Base-by-base conservation (phyloP, 2,888 invertebrate genomes). In the Chromoteleia sp. region DNA sequence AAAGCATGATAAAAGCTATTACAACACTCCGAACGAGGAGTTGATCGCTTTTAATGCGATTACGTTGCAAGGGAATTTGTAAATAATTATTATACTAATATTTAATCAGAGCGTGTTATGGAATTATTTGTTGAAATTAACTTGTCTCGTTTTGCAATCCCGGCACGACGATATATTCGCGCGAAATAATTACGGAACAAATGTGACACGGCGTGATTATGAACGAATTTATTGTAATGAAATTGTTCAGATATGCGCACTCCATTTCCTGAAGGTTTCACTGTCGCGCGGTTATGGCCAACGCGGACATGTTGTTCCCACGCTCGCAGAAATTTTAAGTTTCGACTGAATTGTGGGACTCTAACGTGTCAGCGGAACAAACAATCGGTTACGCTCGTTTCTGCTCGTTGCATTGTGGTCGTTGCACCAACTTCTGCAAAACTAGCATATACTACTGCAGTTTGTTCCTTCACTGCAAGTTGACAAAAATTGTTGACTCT, bases 351-450 rank as follows among this genome's bases (percentile, higher is more conserved):
- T 50, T 63, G 73, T 56, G 33, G 61, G 36, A 10, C 36, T 73
- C 10, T 21, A 43, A 17, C 58, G 59, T 59, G 75, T 67, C 75
- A 58, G 50, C 75, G 30, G 12, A 19, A 59, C 52, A 58, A 59
- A 50, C 67, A 58, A 10, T 50, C 29, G 50, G 48, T 67, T 58
- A 56, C 19, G 58, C 50, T 48, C 41, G 39, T 29, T 65, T 65
- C 29, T 50, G 25, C 36, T 29, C 48, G 30, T n/a, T 21, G 21
- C 12, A 58, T 56, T 19, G 56, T 43, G 33, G 30, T 33, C 21
- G 58, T 58, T 58, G 48, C 45, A 30, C 65, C 33, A 74, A 74
- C 56, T 74, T 65, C 5, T 17, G 14, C 43, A 63, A 54, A 74
- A 74, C 56, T 54, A 43, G 45, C 39, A n/a, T 54, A 45, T 45